These are phyloP conservation scores for Unio delphinus DNA, from an alignment of 2,888 invertebrate genomes.

Conservation along the genomic window DNA sequence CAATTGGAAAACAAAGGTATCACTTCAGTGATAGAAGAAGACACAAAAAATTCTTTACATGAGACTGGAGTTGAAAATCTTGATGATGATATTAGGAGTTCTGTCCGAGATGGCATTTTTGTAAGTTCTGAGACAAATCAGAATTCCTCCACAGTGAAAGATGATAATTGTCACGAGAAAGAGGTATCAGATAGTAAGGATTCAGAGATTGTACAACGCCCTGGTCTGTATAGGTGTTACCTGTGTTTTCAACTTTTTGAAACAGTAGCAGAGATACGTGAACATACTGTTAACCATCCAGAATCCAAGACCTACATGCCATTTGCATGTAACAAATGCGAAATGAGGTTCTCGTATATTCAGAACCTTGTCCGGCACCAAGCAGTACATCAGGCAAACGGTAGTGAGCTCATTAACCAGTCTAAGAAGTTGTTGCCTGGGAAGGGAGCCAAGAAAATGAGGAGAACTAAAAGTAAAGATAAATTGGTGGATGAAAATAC, in stretches of 20 bases:
- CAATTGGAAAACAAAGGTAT: background rate
- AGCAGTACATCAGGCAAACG: conserved; percentile 52
- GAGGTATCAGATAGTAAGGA: conserved; percentile 2
- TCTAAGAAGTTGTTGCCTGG: no score
- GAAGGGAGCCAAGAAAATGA: no score
- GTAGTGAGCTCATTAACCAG: conserved; percentile 7
- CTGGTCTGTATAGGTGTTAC: conserved; percentile 71
- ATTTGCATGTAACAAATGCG: conserved; percentile 68
- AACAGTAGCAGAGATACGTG: conserved; percentile 65
- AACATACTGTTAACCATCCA: conserved; percentile 67
- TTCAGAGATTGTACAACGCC: conserved; percentile 6
- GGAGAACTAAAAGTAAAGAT: no score
- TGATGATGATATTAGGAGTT: no score
- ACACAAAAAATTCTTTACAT: background rate
- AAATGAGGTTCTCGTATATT: conserved; percentile 69
- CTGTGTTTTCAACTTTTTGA: conserved; percentile 71
- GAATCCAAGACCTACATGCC: conserved; percentile 51
- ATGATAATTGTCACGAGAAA: conserved; percentile 3
- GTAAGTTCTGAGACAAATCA: no score
- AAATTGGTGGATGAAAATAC: no score
- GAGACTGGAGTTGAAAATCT: no score
- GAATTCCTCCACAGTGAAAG: background rate
- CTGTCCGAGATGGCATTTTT: background rate
- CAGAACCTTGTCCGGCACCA: conserved; percentile 67
- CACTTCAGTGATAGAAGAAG: background rate